Evolutionary conservation across 1,140 invertebrate genomes (phyloP), one percentile per base, ranked within the genome.

Genomic region (Calephelis virginiensis): DNA sequence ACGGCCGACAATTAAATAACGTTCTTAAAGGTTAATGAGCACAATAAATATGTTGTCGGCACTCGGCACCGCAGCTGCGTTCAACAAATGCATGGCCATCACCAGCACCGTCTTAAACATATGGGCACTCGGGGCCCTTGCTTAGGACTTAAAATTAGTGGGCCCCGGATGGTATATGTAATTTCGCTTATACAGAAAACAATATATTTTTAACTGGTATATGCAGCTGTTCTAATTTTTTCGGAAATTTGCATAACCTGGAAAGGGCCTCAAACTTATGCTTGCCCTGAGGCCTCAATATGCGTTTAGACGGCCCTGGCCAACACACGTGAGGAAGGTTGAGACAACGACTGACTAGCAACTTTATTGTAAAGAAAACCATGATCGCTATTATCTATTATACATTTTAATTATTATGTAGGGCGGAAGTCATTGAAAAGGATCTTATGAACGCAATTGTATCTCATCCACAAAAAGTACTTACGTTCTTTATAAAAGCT

Each of bases 21-120:
- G 89, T 91, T 91, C 89, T 89, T 85, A 84, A 91, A 91, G 89
- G 89, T 91, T 91, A 91, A 91, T 91, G 87, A 91, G 86, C 86
- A 90, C 84, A 88, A 91, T 91, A 91, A 91, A 91, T 91, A 91
- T 88, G 89, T 89, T 91, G 89, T 91, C 89, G 89, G 89, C 86
- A 88, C 83, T 91, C 89, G 89, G 89, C 86, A 88, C 83, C 85
- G 81, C 86, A 91, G 86, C 86, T 89, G 89, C 84, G 81, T 80
- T 88, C 80, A 83, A 89, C 85, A 89, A 89, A 89, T 87, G 82
- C 80, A 83, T 78, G 75, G 28, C 28, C 28, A 28, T 28, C 28
- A 28, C 28, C 28, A 28, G 28, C 5, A 28, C 28, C 28, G 28
- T 28, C 28, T 28, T 28, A 4, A 28, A 2, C 28, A 28, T 28